These are phyloP conservation scores for Nipponia nippon DNA, from an alignment of 2,113 vertebrate genomes.

Conservation along the genomic window DNA sequence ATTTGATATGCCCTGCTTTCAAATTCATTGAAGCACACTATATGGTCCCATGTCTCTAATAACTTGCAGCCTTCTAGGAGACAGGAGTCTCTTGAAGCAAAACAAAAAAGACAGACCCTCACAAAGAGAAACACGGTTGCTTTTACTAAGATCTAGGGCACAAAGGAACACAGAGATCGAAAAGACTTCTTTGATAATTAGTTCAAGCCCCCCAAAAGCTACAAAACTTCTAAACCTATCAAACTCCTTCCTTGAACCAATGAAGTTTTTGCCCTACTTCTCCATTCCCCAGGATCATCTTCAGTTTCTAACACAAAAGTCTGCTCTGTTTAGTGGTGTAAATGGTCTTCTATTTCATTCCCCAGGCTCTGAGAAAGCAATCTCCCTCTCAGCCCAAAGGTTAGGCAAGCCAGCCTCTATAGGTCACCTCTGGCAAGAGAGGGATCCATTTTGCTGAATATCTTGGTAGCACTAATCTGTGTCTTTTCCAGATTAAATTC, in stretches of 20 bases:
- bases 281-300: not conserved
- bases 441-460: not conserved
- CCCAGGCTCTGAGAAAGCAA: not conserved
- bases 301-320: not conserved
- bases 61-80: constrained; percentile 41
- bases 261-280: constrained; percentile 43
- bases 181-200: constrained; percentile 34
- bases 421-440: not conserved
- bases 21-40: constrained; percentile 44
- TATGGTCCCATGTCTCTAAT: constrained; percentile 16
- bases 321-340: not conserved
- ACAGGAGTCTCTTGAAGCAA: constrained; percentile 31
- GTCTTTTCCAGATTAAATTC: not conserved
- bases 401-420: not conserved
- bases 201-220: constrained; percentile 15
- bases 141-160: constrained; percentile 19
- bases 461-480: not conserved
- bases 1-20: constrained; percentile 52
- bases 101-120: constrained; percentile 39
- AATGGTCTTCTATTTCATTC: not conserved
- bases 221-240: constrained; percentile 20
- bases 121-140: not conserved
- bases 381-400: not conserved
- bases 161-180: constrained; percentile 16
- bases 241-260: constrained; percentile 1